These are phyloP conservation scores for Vollenhovia emeryi DNA, from an alignment of 1,140 invertebrate genomes.

Conservation along the genomic window DNA sequence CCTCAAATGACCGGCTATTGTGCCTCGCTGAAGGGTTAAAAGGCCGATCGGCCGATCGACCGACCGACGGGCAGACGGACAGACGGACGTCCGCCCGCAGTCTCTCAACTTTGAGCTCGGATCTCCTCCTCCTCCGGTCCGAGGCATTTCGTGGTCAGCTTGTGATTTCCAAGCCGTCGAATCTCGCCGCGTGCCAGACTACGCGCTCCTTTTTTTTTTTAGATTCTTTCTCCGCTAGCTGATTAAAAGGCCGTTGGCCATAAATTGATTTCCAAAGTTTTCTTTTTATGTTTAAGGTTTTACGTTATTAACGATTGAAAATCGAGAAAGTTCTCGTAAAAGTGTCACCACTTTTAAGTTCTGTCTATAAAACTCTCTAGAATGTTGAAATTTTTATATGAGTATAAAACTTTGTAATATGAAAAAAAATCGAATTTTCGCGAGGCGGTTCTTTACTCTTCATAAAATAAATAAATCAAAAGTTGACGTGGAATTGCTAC, in stretches of 20 bases:
- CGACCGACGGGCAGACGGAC: neutral
- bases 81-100: neutral
- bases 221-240: neutral
- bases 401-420: neutral
- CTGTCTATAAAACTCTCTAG: neutral
- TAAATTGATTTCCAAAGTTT: constrained; percentile 28
- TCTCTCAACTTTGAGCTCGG: neutral
- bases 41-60: constrained; percentile 8
- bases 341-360: neutral
- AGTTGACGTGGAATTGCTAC: neutral
- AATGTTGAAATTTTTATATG: neutral
- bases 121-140: constrained; percentile 21
- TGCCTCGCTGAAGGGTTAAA: constrained; percentile 68
- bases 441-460: neutral
- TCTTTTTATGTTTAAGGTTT: neutral
- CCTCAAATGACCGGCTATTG: constrained; percentile 70
- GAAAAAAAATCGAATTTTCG: neutral
- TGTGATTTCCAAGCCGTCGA: constrained; percentile 71
- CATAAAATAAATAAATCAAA: neutral
- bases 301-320: neutral
- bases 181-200: constrained; percentile 20
- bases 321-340: neutral
- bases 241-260: neutral
- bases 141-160: constrained; percentile 65
- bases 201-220: neutral